Conservation (phyloP, 2,797 vertebrate species). For the Odontamblyopus rebecca region DNA sequence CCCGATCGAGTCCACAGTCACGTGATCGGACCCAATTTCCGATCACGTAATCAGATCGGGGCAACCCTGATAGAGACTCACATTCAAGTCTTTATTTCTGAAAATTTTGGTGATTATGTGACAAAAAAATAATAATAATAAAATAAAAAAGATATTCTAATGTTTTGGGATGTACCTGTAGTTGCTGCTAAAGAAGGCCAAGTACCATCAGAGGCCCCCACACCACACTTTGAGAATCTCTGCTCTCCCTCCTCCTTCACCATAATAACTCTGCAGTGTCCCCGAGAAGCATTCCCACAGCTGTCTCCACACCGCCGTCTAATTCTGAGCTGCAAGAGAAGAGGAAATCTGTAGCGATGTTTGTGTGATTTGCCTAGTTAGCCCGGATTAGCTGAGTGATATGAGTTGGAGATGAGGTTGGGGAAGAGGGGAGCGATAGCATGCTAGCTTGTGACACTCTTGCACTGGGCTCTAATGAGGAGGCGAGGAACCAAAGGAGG, state of each 20-base stretch:
- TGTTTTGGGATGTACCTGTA: too few species aligned
- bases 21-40: too few species aligned
- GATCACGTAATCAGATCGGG: too few species aligned
- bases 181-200: background rate
- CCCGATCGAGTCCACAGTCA: too few species aligned
- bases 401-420: slow-evolving; percentile 30
- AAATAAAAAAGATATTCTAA: too few species aligned
- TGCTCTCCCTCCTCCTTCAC: slow-evolving; percentile 15
- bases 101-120: too few species aligned
- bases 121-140: too few species aligned
- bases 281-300: slow-evolving; percentile 13
- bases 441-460: slow-evolving; percentile 54
- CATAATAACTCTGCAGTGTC: slow-evolving; percentile 24
- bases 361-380: slow-evolving; percentile 66
- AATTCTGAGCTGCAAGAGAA: slow-evolving; percentile 24
- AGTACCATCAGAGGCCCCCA: background rate
- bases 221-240: slow-evolving; percentile 10
- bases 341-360: slow-evolving; percentile 50
- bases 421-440: slow-evolving; percentile 35
- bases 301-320: slow-evolving; percentile 19
- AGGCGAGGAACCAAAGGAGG: slow-evolving; percentile 67
- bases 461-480: slow-evolving; percentile 69
- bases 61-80: too few species aligned
- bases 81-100: too few species aligned
- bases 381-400: slow-evolving; percentile 52